A percentile compares a stretch with the other conserved stretches of the same genome.
phyloP scores from a whole-genome alignment of 2,113 vertebrate genomes.

The Pionites leucogaster region DNA sequence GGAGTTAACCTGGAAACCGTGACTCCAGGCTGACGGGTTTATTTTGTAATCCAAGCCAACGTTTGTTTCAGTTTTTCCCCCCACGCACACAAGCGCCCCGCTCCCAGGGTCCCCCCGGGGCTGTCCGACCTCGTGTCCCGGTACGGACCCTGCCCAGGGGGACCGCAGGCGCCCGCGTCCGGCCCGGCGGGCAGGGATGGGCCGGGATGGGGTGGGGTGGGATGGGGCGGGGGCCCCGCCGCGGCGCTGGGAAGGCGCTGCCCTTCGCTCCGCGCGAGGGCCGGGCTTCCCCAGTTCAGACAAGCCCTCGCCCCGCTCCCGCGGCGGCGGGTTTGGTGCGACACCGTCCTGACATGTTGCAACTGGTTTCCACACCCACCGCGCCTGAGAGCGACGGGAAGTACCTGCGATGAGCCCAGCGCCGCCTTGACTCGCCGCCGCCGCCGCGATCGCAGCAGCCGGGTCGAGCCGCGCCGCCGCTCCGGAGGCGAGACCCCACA shows the following conservation, averaged over 20 bases:
- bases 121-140: neutral
- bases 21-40: slow-evolving; percentile 3
- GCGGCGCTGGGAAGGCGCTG: neutral
- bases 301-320: slow-evolving; percentile 75
- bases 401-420: slow-evolving; percentile 47
- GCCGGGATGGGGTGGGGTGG: neutral
- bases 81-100: neutral
- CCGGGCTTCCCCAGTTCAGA: slow-evolving; percentile 75
- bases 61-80: neutral
- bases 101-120: neutral
- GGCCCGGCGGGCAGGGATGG: neutral
- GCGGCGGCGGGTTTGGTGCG: slow-evolving; percentile 63
- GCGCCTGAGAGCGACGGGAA: slow-evolving; percentile 71
- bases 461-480: neutral
- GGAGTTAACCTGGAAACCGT: neutral
- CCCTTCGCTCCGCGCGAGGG: slow-evolving; percentile 41
- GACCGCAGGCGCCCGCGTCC: neutral
- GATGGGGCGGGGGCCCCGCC: neutral
- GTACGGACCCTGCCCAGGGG: neutral
- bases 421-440: neutral
- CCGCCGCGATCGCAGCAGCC: neutral
- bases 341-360: slow-evolving; percentile 78
- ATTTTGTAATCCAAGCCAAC: neutral
- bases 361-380: slow-evolving; percentile 84
- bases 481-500: neutral